Evolutionary conservation across 1,140 invertebrate genomes (phyloP).

Genomic region (Bombus huntii): DNA sequence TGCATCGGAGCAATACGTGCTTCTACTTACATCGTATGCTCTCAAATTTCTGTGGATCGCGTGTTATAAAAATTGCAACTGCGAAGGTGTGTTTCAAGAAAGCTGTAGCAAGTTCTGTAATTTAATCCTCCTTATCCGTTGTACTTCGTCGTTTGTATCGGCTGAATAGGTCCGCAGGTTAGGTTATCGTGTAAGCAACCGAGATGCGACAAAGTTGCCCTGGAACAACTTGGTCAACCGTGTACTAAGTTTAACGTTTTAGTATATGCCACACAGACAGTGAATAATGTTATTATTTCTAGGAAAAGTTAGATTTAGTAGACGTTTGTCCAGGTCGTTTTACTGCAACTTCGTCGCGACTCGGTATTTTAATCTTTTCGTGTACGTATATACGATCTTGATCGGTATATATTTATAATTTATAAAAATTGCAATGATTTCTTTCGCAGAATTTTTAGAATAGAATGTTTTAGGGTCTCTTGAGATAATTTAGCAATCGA

Average conservation of each 20-base stretch:
- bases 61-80: neutral
- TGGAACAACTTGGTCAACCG: neutral
- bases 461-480: no score
- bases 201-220: neutral
- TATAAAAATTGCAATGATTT: no score
- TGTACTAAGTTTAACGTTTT: neutral
- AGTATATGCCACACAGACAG: no score
- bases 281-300: neutral
- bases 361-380: no score
- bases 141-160: neutral
- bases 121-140: neutral
- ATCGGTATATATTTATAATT: no score
- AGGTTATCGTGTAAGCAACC: neutral
- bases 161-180: neutral
- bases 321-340: no score
- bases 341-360: no score
- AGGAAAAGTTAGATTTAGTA: neutral
- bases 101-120: conserved; percentile 8
- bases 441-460: no score
- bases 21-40: neutral
- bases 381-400: no score
- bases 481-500: no score
- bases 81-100: neutral
- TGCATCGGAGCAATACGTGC: neutral
- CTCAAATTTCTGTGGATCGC: neutral